phyloP scores from a whole-genome alignment of 2,797 vertebrate species.

The Pseudocheirus occidentalis region DNA sequence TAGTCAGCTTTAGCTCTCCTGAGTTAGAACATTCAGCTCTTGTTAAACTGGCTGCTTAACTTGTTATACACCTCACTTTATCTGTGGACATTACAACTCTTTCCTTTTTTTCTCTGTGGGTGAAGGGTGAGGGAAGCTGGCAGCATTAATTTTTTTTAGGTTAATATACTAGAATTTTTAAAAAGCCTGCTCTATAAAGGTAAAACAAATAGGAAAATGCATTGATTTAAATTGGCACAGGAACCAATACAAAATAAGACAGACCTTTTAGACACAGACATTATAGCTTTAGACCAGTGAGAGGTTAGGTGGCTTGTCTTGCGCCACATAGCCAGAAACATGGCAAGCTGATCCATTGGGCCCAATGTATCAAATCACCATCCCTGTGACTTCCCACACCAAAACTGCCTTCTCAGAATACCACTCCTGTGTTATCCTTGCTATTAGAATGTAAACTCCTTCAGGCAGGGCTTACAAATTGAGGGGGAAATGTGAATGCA shows the following conservation, averaged over 20 bases:
- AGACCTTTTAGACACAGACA: neutral
- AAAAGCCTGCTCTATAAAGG: neutral
- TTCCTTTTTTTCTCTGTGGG: neutral
- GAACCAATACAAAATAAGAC: neutral
- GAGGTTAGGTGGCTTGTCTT: neutral
- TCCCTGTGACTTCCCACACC: neutral
- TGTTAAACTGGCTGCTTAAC: neutral
- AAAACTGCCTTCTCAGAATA: neutral
- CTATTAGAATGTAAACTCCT: neutral
- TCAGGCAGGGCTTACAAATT: neutral
- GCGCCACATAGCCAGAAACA: neutral
- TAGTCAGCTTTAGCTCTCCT: neutral
- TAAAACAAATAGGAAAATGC: neutral
- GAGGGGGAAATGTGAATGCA: neutral
- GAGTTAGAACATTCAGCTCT: neutral
- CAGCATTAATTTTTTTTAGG: neutral
- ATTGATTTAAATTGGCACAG: neutral
- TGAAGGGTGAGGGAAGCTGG: neutral
- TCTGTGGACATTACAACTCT: neutral
- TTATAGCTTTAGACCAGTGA: neutral
- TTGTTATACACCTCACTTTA: neutral
- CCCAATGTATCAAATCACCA: neutral
- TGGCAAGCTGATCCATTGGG: neutral
- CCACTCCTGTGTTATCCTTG: neutral
- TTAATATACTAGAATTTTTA: neutral